Percentiles rank a stretch among this genome's conserved stretches.
Evolutionary conservation across 2,113 vertebrate genomes (phyloP).

Genomic region (Catharus bicknelli): DNA sequence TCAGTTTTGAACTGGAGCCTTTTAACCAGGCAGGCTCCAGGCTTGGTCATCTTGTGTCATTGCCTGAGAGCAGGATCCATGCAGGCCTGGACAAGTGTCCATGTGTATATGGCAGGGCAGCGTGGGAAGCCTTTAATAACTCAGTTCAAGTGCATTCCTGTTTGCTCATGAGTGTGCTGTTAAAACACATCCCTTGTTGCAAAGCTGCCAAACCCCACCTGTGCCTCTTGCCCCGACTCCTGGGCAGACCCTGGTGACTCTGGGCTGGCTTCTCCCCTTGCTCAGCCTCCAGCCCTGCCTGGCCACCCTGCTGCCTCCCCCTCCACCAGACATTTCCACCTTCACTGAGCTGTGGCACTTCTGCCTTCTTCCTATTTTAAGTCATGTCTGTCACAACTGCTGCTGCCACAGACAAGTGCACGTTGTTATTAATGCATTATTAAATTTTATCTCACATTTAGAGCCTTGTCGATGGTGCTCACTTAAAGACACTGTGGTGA

Average conservation of each 20-base stretch:
- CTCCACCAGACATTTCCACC: neutral
- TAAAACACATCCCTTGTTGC: neutral
- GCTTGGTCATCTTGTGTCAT: neutral
- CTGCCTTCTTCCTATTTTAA: constrained; percentile 17
- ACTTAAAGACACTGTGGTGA: constrained; percentile 29
- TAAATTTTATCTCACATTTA: constrained; percentile 59
- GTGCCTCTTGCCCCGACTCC: neutral
- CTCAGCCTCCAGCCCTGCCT: neutral
- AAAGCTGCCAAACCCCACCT: neutral
- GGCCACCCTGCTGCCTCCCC: neutral
- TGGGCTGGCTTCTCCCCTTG: neutral
- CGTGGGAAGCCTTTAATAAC: constrained; percentile 11
- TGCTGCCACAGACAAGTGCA: constrained; percentile 29
- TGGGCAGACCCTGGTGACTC: neutral
- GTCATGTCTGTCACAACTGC: neutral
- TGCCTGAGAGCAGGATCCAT: neutral
- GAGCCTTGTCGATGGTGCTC: constrained; percentile 11
- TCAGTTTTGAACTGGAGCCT: neutral
- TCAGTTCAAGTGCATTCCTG: constrained; percentile 21
- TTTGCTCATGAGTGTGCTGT: neutral
- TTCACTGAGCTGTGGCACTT: neutral
- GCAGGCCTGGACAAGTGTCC: neutral
- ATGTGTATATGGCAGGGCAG: fast-evolving
- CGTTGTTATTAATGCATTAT: constrained; percentile 62
- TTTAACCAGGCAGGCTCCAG: neutral